Conservation (phyloP, 1,140 invertebrate genomes). For the Hydropsyche tenuis region DNA sequence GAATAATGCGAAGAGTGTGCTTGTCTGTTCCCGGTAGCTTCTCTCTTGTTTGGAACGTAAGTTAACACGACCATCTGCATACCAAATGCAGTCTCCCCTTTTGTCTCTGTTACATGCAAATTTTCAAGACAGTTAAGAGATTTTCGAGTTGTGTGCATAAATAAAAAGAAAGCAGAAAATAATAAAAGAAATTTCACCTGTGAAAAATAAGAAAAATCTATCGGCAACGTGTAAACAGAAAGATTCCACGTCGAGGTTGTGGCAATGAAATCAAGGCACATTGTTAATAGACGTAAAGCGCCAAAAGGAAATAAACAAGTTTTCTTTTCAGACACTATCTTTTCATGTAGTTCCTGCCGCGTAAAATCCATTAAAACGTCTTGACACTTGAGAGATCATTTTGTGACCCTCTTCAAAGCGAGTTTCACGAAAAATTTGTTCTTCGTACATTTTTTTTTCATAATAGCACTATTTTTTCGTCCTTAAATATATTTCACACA, state of each 20-base stretch:
- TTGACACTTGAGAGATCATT: constrained; percentile 24
- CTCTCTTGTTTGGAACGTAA: neutral
- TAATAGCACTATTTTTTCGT: neutral
- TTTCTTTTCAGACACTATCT: constrained; percentile 24
- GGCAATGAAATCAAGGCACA: constrained; percentile 7
- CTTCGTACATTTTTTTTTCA: neutral
- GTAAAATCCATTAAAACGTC: constrained; percentile 26
- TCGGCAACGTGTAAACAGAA: neutral
- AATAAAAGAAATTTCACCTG: neutral
- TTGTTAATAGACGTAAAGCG: neutral
- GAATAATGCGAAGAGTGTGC: constrained; percentile 10
- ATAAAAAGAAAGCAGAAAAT: neutral
- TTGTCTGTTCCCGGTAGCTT: neutral
- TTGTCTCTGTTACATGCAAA: neutral
- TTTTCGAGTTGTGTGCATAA: neutral
- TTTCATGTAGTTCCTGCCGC: constrained; percentile 8
- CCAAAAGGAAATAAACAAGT: constrained; percentile 13
- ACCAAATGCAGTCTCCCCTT: neutral
- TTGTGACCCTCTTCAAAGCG: constrained; percentile 17
- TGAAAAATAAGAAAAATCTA: neutral
- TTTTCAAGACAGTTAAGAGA: neutral
- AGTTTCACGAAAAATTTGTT: constrained; percentile 11
- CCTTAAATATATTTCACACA: no score
- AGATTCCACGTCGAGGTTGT: neutral
- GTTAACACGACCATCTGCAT: neutral